Percentiles rank a stretch among this genome's conserved stretches.
These are phyloP conservation scores for Graptemys geographica DNA, from an alignment of 2,797 vertebrate species.

Conservation along the genomic window DNA sequence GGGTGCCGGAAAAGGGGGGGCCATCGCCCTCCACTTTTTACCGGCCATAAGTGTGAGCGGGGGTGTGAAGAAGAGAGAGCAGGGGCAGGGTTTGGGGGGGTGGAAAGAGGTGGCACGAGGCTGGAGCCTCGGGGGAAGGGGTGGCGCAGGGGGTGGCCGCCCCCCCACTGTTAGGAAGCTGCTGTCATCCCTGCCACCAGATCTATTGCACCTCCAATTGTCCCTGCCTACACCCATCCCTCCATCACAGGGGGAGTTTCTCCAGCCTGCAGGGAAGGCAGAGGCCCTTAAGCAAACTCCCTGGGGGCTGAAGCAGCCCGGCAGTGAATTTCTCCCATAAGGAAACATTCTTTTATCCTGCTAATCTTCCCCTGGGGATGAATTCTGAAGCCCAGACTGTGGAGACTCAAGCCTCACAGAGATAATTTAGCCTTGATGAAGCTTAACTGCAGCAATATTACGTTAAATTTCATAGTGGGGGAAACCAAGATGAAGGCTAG, in stretches of 20 bases:
- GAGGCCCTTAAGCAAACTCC: not conserved
- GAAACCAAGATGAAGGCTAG: constrained; percentile 1
- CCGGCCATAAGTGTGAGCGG: too few species aligned
- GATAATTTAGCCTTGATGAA: constrained; percentile 35
- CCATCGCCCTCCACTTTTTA: not conserved
- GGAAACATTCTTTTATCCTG: constrained; percentile 40
- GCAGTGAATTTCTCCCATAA: constrained; percentile 34
- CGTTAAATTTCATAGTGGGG: not conserved
- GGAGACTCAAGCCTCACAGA: constrained; percentile 25
- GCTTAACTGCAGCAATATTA: not conserved
- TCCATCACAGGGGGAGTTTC: not conserved
- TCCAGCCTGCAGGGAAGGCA: not conserved
- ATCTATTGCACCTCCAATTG: not conserved
- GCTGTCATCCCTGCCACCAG: not conserved
- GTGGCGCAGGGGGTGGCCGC: too few species aligned
- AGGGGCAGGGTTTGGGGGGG: too few species aligned
- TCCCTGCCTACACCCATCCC: not conserved
- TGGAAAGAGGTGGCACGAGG: too few species aligned
- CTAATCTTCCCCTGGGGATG: constrained; percentile 37
- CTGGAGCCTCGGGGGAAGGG: too few species aligned
- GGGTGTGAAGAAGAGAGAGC: too few species aligned
- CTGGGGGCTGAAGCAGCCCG: not conserved
- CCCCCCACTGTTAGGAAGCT: too few species aligned
- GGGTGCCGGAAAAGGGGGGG: too few species aligned
- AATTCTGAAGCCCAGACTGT: not conserved